Base-by-base conservation (phyloP, 2,113 vertebrate species). In the Bungarus multicinctus region DNA sequence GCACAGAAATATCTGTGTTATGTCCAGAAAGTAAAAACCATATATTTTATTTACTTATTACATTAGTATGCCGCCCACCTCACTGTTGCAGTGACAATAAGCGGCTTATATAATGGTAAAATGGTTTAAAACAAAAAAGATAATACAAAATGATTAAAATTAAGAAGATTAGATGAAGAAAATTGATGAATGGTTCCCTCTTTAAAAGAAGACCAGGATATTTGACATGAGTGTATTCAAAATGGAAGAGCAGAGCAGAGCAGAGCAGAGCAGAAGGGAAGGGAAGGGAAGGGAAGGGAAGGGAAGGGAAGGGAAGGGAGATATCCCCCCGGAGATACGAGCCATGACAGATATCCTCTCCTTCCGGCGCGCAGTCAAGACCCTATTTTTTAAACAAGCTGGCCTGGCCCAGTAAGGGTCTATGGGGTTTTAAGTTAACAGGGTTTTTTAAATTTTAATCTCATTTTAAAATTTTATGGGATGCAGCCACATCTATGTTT, bases 281-380 rank as follows among this genome's bases (percentile, higher is more conserved):
- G 54, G 2, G 3, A 14, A 1, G 20, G 16, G 10, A 6, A n/a
- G n/a, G n/a, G 18, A 20, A 5, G 0, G 20, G 18, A 14, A 12
- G 11, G 14, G 12, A 53, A 16, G 12, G 0, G 53, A 53, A 16
- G 12, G 1, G 53, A 53, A 57, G 6, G n/a, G n/a, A n/a, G n/a
- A n/a, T n/a, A n/a, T n/a, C n/a, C n/a, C n/a, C n/a, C n/a, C n/a
- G n/a, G n/a, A n/a, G n/a, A n/a, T n/a, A n/a, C n/a, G n/a, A n/a
- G n/a, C n/a, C n/a, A n/a, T n/a, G n/a, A n/a, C n/a, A n/a, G n/a
- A n/a, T n/a, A n/a, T n/a, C n/a, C n/a, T n/a, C n/a, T n/a, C n/a
- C n/a, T n/a, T n/a, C n/a, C n/a, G n/a, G n/a, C n/a, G n/a, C n/a
- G n/a, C n/a, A n/a, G n/a, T n/a, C n/a, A n/a, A n/a, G n/a, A n/a